phyloP scores from a whole-genome alignment of 2,113 vertebrate species.

The Triplophysa siluroides region DNA sequence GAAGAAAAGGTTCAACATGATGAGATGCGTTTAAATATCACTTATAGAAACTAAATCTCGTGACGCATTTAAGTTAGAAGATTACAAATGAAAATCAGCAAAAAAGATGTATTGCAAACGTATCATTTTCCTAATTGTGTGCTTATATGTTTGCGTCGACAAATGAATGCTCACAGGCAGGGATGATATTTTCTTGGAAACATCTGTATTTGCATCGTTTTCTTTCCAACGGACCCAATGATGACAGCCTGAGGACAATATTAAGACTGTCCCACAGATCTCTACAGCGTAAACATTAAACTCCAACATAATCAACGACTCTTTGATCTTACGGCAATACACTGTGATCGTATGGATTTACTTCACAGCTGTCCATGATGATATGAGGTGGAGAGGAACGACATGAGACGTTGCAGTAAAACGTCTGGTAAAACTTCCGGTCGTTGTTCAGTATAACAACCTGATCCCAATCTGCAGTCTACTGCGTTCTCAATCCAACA shows the following conservation, averaged over 20 bases:
- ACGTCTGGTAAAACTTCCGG: neutral
- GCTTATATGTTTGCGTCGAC: neutral
- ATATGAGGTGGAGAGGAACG: neutral
- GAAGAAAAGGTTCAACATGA: neutral
- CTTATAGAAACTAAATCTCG: neutral
- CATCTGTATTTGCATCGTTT: too few relatives aligned
- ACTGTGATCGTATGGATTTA: neutral
- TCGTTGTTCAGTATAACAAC: neutral
- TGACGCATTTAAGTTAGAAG: neutral
- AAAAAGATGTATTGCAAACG: neutral
- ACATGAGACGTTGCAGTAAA: neutral
- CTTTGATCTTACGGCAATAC: constrained; percentile 5
- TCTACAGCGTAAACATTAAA: constrained; percentile 22
- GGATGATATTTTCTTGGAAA: neutral
- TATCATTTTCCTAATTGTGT: neutral
- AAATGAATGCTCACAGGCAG: neutral
- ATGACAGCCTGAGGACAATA: constrained; percentile 13
- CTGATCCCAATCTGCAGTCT: neutral
- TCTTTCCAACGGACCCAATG: neutral
- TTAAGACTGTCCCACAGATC: neutral
- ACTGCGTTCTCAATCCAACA: neutral
- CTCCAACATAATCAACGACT: neutral
- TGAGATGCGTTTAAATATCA: neutral
- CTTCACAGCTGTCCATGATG: neutral
- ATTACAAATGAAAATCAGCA: neutral